phyloP scores from a whole-genome alignment of 2,888 invertebrate species.

The Conus canariensis region DNA sequence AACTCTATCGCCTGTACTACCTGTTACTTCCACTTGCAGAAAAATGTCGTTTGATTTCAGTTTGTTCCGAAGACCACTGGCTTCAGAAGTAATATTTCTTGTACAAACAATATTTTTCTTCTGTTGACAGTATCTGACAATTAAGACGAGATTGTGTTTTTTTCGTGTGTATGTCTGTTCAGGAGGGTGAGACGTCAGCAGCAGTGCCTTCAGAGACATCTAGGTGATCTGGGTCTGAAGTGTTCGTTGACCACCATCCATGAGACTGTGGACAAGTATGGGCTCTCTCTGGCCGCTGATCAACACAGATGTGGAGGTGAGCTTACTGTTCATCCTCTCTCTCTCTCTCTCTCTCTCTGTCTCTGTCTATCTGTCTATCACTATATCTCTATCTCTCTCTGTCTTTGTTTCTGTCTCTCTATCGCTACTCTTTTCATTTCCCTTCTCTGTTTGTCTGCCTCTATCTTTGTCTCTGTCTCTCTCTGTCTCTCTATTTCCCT shows the following conservation, averaged over 20 bases:
- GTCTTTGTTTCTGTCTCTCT: too few species aligned
- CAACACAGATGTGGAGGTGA: neutral
- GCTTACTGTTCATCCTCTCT: neutral
- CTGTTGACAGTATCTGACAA: too few species aligned
- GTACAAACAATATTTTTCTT: too few species aligned
- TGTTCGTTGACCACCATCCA: slow-evolving; percentile 7
- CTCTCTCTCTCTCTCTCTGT: neutral
- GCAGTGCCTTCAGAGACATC: neutral
- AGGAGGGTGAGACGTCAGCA: slow-evolving; percentile 1
- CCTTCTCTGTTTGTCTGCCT: too few species aligned
- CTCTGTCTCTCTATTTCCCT: neutral
- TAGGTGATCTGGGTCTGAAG: neutral
- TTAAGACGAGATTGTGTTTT: too few species aligned
- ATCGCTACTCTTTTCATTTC: too few species aligned
- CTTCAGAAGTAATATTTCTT: too few species aligned
- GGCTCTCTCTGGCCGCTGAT: neutral
- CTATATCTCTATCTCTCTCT: slow-evolving; percentile 7
- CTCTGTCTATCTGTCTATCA: neutral
- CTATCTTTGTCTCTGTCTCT: neutral
- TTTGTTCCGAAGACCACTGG: too few species aligned
- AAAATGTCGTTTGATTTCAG: too few species aligned
- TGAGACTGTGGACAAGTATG: neutral
- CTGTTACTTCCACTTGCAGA: too few species aligned
- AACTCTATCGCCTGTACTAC: too few species aligned
- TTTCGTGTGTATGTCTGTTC: neutral